phyloP scores from a whole-genome alignment of 1,140 invertebrate genomes.

The Neuroterus valhalla region DNA sequence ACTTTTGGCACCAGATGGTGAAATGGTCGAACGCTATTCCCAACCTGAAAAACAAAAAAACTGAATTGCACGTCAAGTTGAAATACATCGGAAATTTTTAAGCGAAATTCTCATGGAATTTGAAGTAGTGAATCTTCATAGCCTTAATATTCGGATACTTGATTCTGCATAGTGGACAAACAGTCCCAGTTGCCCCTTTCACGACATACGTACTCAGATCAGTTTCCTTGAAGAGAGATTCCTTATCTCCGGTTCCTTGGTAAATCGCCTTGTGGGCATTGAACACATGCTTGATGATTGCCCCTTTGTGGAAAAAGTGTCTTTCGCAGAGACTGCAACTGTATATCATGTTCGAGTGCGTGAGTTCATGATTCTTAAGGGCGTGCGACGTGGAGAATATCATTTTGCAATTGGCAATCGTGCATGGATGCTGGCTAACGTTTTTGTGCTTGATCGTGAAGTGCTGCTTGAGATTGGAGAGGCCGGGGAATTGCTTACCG shows the following conservation, averaged over 20 bases:
- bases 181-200: constrained; percentile 58
- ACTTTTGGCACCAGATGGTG: no score
- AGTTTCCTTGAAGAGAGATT: constrained; percentile 58
- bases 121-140: constrained; percentile 71
- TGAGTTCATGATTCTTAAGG: constrained; percentile 53
- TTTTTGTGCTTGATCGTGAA: constrained; percentile 74
- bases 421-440: constrained; percentile 39
- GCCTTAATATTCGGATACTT: constrained; percentile 71
- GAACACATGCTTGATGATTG: constrained; percentile 63
- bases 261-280: constrained; percentile 62
- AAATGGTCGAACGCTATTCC: no score
- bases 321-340: constrained; percentile 65
- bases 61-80: no score
- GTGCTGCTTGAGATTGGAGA: constrained; percentile 77
- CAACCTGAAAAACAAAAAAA: no score
- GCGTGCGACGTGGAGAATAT: constrained; percentile 48
- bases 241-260: constrained; percentile 44
- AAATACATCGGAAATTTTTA: background rate
- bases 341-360: constrained; percentile 61
- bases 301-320: constrained; percentile 60
- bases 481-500: constrained; percentile 75
- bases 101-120: constrained; percentile 60
- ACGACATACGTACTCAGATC: constrained; percentile 63
- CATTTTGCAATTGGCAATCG: constrained; percentile 53
- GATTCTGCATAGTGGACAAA: constrained; percentile 67